Conservation (phyloP, 2,113 vertebrate species). For the Rhinopomastus cyanomelas region DNA sequence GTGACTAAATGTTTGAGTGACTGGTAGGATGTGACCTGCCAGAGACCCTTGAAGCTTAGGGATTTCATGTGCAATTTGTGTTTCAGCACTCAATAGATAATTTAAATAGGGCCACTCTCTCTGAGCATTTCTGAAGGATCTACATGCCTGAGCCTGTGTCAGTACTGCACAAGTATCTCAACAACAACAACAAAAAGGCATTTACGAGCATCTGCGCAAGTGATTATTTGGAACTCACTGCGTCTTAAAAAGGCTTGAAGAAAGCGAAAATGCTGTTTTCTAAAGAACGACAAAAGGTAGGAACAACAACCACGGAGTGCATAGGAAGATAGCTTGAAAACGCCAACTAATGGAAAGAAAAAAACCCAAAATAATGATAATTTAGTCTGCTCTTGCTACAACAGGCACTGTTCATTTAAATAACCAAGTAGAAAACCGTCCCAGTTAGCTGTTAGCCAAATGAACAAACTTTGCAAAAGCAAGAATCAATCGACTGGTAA, state of each 20-base stretch:
- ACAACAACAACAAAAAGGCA: not conserved
- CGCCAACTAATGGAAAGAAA: not conserved
- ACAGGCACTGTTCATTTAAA: not conserved
- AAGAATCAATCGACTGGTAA: not conserved
- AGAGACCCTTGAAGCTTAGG: constrained; percentile 69
- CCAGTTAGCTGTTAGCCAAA: not conserved
- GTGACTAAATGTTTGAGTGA: constrained; percentile 72
- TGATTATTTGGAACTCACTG: constrained; percentile 11
- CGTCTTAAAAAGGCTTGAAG: not conserved
- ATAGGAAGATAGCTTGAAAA: not conserved
- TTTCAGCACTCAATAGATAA: constrained; percentile 62
- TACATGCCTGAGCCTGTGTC: constrained; percentile 27
- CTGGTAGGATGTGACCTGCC: constrained; percentile 73
- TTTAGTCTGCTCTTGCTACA: not conserved
- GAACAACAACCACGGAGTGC: not conserved
- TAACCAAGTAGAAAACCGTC: not conserved
- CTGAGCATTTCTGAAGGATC: constrained; percentile 23
- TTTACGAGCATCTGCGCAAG: constrained; percentile 11
- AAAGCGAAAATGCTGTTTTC: not conserved
- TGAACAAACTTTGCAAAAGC: not conserved
- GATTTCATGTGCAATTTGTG: constrained; percentile 72
- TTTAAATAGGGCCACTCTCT: constrained; percentile 62
- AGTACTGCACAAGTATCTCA: not conserved
- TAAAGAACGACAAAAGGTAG: not conserved
- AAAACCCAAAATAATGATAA: not conserved